A percentile compares a stretch with the other conserved stretches of the same genome.
Evolutionary conservation across 2,797 vertebrate species (phyloP).

Genomic region (Poeciliopsis paucimaculata): DNA sequence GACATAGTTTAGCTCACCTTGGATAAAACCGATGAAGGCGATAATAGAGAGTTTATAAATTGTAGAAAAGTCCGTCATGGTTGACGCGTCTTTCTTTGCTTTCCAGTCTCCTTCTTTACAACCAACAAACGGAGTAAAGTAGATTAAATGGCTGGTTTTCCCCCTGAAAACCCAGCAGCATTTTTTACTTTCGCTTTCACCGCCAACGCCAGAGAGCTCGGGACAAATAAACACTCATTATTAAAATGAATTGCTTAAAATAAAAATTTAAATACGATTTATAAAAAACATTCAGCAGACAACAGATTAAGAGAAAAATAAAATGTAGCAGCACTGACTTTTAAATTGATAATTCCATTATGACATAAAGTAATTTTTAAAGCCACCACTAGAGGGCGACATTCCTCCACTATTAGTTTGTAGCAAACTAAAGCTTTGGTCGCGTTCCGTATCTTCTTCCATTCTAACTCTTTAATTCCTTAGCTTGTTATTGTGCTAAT

Average conservation of each 20-base stretch:
- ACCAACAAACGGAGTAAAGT: fast-evolving
- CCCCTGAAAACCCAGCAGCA: conserved; percentile 1
- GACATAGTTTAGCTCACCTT: conserved; percentile 44
- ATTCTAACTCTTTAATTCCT: too few species aligned
- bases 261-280: too few species aligned
- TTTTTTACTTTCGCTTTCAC: conserved; percentile 68
- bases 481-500: too few species aligned
- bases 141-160: conserved; percentile 17
- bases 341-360: not conserved
- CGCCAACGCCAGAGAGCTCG: too few species aligned
- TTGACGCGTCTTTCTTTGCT: fast-evolving
- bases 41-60: conserved; percentile 67
- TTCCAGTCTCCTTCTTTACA: fast-evolving
- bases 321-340: not conserved
- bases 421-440: fast-evolving
- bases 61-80: conserved; percentile 59
- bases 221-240: too few species aligned
- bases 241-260: too few species aligned
- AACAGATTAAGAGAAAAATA: not conserved
- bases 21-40: conserved; percentile 28
- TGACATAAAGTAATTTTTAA: fast-evolving
- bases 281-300: not conserved
- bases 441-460: too few species aligned
- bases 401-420: not conserved
- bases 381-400: conserved; percentile 30